A percentile compares a stretch with the other conserved stretches of the same genome.
Conservation (phyloP, 1,140 invertebrate species). For the Spodoptera litura region DNA sequence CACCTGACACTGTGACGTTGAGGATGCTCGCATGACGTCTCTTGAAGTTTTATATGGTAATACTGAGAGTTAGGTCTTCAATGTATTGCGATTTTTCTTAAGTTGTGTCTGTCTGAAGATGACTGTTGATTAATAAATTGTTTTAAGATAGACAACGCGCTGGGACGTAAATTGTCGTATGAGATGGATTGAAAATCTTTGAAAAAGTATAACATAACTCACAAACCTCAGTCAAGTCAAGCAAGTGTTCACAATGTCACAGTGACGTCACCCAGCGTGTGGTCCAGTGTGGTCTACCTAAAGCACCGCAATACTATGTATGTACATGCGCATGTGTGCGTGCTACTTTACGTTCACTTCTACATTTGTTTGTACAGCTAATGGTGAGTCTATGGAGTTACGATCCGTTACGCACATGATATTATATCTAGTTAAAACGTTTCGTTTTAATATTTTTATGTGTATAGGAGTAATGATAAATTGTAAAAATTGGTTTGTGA, state of each 20-base stretch:
- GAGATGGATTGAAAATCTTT: no score
- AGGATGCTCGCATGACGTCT: conserved; percentile 16
- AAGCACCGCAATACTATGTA: background rate
- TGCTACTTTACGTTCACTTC: conserved; percentile 42
- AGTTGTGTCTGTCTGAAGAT: conserved; percentile 18
- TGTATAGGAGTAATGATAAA: conserved; percentile 69
- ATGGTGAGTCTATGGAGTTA: conserved; percentile 67
- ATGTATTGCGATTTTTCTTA: conserved; percentile 30
- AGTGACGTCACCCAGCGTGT: conserved; percentile 10
- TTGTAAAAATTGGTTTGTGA: conserved; percentile 55
- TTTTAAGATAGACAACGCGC: background rate
- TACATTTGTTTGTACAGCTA: conserved; percentile 66
- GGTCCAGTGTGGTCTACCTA: conserved; percentile 2
- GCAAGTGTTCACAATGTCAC: background rate
- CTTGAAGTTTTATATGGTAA: conserved; percentile 43
- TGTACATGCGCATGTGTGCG: conserved; percentile 32
- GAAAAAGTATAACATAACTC: background rate
- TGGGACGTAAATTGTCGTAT: background rate
- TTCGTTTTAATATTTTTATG: conserved; percentile 73
- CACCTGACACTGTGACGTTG: background rate
- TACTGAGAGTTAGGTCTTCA: conserved; percentile 40
- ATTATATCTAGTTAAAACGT: conserved; percentile 67
- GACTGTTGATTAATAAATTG: background rate
- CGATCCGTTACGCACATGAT: conserved; percentile 72
- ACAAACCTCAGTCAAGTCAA: background rate